Conservation (phyloP, 2,888 invertebrate genomes). For the Hypselothyrea guttata region DNA sequence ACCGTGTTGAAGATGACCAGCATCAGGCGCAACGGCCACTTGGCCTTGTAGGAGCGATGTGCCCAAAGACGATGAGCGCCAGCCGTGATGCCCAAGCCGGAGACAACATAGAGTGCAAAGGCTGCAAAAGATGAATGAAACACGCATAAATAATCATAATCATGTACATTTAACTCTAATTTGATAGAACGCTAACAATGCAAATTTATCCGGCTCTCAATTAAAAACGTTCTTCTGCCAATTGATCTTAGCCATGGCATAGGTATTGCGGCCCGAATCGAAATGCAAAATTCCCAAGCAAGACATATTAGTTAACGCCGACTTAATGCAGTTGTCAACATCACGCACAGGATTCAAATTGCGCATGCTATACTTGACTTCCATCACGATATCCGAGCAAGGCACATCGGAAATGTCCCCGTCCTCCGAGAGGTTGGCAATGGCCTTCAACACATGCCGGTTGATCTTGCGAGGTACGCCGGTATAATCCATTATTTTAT, state of each 20-base stretch:
- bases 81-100: slow-evolving; percentile 96
- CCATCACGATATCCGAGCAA: slow-evolving; percentile 27
- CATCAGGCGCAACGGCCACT: slow-evolving; percentile 91
- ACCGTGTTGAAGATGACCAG: slow-evolving; percentile 92
- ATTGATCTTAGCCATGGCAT: slow-evolving; percentile 5
- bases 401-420: slow-evolving; percentile 24
- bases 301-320: slow-evolving; percentile 48
- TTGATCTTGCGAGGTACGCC: slow-evolving; percentile 67
- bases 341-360: slow-evolving; percentile 53
- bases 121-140: slow-evolving; percentile 84
- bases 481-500: slow-evolving; percentile 57
- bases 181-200: too few species aligned
- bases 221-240: too few species aligned
- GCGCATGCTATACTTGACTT: slow-evolving; percentile 57
- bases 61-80: slow-evolving; percentile 98
- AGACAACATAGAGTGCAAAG: slow-evolving; percentile 87
- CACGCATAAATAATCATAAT: not conserved
- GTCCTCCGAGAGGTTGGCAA: slow-evolving; percentile 34
- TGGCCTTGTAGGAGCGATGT: slow-evolving; percentile 97
- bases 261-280: not conserved
- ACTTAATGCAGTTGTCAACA: slow-evolving; percentile 38
- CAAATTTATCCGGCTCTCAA: too few species aligned
- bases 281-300: slow-evolving; percentile 10
- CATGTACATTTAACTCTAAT: too few species aligned
- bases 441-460: slow-evolving; percentile 70